Percentiles rank a stretch among this genome's conserved stretches.
Evolutionary conservation across 1,140 invertebrate species (phyloP).

Genomic region (Harpegnathos saltator): DNA sequence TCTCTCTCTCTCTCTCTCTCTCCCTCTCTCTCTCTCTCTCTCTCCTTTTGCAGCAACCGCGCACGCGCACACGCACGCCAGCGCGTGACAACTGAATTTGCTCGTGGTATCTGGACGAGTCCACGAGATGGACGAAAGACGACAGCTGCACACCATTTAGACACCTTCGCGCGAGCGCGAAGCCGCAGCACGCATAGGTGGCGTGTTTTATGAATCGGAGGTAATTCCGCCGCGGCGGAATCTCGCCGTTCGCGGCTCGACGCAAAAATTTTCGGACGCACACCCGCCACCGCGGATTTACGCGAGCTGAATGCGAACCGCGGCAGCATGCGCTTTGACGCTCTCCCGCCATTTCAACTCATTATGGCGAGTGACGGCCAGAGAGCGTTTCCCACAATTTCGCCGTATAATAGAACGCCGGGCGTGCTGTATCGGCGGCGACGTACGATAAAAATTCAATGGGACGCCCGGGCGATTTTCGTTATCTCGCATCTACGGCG

Average conservation of each 20-base stretch:
- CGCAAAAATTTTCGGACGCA: not conserved
- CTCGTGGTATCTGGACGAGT: too few relatives aligned
- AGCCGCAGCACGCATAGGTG: not conserved
- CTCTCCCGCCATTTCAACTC: conserved; percentile 32
- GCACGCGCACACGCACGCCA: too few relatives aligned
- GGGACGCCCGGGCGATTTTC: conserved; percentile 62
- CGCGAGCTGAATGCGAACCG: conserved; percentile 24
- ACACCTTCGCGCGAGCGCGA: not conserved
- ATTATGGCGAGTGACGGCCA: conserved; percentile 27
- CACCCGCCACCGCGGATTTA: conserved; percentile 14
- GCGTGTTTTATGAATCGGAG: conserved; percentile 26
- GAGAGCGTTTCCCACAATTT: conserved; percentile 21
- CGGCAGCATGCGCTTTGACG: conserved; percentile 3
- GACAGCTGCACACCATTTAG: not conserved
- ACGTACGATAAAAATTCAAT: conserved; percentile 71
- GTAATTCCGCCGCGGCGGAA: not conserved
- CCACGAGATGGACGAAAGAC: not conserved
- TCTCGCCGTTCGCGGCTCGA: not conserved
- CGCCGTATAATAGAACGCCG: not conserved
- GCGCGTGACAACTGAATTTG: too few relatives aligned
- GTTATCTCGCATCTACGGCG: conserved; percentile 66
- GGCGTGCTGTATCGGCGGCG: conserved; percentile 15
- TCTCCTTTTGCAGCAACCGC: too few relatives aligned
- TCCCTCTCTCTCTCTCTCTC: too few relatives aligned
- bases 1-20: too few relatives aligned